Evolutionary conservation across 2,888 invertebrate species (phyloP), one percentile per base, ranked within the genome.

Genomic region (Tachina fera): DNA sequence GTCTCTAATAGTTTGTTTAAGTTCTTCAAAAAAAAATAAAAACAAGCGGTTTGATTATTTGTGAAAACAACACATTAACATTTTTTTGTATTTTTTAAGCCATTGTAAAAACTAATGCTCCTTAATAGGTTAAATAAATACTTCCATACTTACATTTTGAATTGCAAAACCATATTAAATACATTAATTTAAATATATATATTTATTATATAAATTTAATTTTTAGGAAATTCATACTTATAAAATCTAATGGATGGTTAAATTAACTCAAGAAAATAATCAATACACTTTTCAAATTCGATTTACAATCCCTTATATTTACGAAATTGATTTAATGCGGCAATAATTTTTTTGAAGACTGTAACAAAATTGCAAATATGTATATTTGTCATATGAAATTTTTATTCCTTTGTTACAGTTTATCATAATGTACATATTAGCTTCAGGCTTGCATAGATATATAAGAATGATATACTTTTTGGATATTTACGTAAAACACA

Each of bases 161-260:
- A 47, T 67, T n/a, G n/a, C 22, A 22, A 63, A 41, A 1, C 9
- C 3, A 13, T 19, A 47, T 41, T 14, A 47, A 65, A 31, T 45
- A 16, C 39, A 47, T 56, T 16, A 47, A 67, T 60, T 53, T 14
- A 83, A 70, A 78, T 82, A 82, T 51, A 47, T 70, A 56, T 31
- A 51, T 72, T 76, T 60, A 65, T 77, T 83, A 68, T 45, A 78
- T 77, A 51, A 77, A 74, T 74, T 72, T 74, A 61, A 60, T 78
- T 49, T 47, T 51, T 63, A 49, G 60, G 67, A 67, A 68, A 49
- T 75, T 75, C 39, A 72, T 72, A 79, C 47, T 75, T 75, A 65
- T 70, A 75, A 81, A 79, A 75, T 74, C 75, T 81, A 68, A 81
- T 81, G 75, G 81, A 81, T 81, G 81, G 39, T 75, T 74, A 68